Conservation (phyloP, 2,113 vertebrate genomes). For the Macquaria ambigua region DNA sequence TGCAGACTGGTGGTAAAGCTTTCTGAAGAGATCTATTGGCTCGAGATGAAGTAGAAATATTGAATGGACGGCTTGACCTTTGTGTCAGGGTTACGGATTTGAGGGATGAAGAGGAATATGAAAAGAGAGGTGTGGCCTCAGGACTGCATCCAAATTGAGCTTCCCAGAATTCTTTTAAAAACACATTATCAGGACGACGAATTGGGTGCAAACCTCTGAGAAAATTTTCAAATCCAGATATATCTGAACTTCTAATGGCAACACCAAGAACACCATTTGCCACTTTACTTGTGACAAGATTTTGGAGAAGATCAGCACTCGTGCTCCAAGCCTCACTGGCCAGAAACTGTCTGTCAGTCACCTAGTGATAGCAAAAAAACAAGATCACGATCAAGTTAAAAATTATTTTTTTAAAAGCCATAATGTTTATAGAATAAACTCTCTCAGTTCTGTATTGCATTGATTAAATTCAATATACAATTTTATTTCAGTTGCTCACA, state of each 20-base stretch:
- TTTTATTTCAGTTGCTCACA: slow-evolving; percentile 55
- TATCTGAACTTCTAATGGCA: slow-evolving; percentile 77
- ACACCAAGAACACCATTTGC: slow-evolving; percentile 82
- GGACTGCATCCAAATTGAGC: slow-evolving; percentile 74
- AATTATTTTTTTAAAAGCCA: background rate
- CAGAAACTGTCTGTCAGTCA: slow-evolving; percentile 82
- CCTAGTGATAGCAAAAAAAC: slow-evolving; percentile 42
- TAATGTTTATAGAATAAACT: background rate
- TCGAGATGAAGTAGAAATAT: background rate
- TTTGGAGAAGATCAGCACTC: slow-evolving; percentile 68
- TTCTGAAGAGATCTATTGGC: too few species aligned
- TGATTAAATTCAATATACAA: background rate
- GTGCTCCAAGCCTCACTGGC: slow-evolving; percentile 86
- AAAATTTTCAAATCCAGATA: slow-evolving; percentile 80
- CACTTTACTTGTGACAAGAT: slow-evolving; percentile 66
- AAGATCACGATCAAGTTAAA: background rate
- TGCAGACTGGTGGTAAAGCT: slow-evolving; percentile 74
- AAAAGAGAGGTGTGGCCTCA: too few species aligned
- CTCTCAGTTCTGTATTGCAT: too few species aligned
- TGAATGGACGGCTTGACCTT: background rate
- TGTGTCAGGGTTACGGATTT: background rate
- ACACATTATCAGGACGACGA: slow-evolving; percentile 57
- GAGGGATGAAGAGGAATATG: background rate
- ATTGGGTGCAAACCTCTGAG: slow-evolving; percentile 74
- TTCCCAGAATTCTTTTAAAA: slow-evolving; percentile 80